These are phyloP conservation scores for Synanthedon myopaeformis DNA, from an alignment of 2,888 invertebrate species.

Conservation along the genomic window DNA sequence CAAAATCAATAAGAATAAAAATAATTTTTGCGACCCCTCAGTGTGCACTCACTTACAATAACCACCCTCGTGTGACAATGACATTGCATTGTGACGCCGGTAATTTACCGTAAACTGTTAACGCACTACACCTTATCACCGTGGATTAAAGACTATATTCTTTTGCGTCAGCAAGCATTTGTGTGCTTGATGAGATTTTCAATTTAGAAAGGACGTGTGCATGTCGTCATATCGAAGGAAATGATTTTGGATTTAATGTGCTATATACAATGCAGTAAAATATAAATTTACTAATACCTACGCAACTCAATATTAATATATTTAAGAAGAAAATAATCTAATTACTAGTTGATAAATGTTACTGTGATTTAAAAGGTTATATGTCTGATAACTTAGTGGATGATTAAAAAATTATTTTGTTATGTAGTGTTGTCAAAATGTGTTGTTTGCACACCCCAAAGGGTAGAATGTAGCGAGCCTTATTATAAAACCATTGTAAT, in stretches of 20 bases:
- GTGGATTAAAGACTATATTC: neutral
- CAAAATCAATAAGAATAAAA: constrained; percentile 23
- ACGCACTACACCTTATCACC: neutral
- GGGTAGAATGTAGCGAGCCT: too few relatives aligned
- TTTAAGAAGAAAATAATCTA: too few relatives aligned
- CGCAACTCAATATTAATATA: too few relatives aligned
- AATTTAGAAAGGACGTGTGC: neutral
- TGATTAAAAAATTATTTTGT: too few relatives aligned
- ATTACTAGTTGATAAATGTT: too few relatives aligned
- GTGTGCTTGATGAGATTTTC: neutral
- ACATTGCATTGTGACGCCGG: constrained; percentile 19
- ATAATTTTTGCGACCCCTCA: constrained; percentile 17
- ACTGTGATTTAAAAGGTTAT: too few relatives aligned
- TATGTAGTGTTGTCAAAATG: too few relatives aligned
- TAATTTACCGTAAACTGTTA: neutral
- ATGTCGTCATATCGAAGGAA: neutral
- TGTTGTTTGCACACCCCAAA: too few relatives aligned
- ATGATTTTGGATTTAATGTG: neutral
- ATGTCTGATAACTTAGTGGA: too few relatives aligned
- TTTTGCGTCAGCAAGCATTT: neutral
- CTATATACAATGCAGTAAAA: too few relatives aligned
- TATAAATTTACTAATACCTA: too few relatives aligned
- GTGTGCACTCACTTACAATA: constrained; percentile 1
- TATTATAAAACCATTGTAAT: too few relatives aligned
- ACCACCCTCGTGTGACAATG: constrained; percentile 20